Evolutionary conservation across 1,140 invertebrate species (phyloP).

Genomic region (Euura saliciscinereae): DNA sequence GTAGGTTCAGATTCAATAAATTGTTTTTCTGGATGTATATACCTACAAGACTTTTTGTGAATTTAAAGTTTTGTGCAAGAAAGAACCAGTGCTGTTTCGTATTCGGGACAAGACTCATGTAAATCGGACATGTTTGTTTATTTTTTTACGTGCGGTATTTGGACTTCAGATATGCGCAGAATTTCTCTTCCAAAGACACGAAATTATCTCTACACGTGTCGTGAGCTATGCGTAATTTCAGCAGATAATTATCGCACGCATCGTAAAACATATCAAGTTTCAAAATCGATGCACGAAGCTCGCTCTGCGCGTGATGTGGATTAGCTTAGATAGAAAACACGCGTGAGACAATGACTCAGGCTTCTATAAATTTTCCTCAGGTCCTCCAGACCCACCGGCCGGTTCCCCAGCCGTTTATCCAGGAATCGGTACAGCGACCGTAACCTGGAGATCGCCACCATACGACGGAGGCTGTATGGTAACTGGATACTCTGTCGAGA

Average conservation of each 20-base stretch:
- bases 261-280: not conserved
- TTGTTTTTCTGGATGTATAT: too few species aligned
- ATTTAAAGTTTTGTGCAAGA: too few species aligned
- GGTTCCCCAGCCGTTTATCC: conserved; percentile 67
- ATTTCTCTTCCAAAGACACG: too few species aligned
- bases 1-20: too few species aligned
- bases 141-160: too few species aligned
- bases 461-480: conserved; percentile 87
- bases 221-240: too few species aligned
- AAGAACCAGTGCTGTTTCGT: too few species aligned
- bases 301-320: not conserved
- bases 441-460: conserved; percentile 82
- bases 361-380: conserved; percentile 49
- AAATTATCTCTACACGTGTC: too few species aligned
- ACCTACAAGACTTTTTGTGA: too few species aligned
- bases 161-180: too few species aligned
- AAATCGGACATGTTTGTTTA: too few species aligned
- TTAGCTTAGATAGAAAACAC: not conserved
- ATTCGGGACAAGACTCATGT: too few species aligned
- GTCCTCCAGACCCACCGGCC: conserved; percentile 76
- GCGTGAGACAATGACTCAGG: not conserved
- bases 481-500: conserved; percentile 82
- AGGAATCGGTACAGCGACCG: conserved; percentile 59
- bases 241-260: not conserved
- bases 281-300: not conserved